phyloP scores from a whole-genome alignment of 2,888 invertebrate genomes.

The Ptychoptera contaminata region DNA sequence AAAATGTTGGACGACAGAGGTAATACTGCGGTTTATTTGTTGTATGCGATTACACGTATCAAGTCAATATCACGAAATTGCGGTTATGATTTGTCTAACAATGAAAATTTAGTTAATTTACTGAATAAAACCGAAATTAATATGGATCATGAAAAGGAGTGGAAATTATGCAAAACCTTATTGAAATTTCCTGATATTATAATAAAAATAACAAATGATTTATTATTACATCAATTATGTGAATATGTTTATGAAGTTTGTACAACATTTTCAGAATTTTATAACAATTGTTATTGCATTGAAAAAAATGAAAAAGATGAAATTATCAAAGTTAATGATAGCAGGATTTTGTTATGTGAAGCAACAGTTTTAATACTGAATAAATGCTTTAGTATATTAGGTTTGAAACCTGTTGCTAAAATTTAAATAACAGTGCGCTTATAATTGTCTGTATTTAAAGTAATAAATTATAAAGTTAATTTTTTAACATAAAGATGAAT shows the following conservation, averaged over 20 bases:
- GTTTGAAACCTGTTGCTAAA: constrained; percentile 76
- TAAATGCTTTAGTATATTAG: constrained; percentile 78
- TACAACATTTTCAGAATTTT: constrained; percentile 91
- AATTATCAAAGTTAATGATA: constrained; percentile 66
- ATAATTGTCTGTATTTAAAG: background rate
- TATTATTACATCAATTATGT: constrained; percentile 75
- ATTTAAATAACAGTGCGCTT: constrained; percentile 49
- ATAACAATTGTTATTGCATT: constrained; percentile 93
- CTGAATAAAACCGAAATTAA: constrained; percentile 43
- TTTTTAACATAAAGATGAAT: no score
- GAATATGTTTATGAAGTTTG: constrained; percentile 91
- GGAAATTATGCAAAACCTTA: constrained; percentile 81
- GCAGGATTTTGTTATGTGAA: constrained; percentile 82
- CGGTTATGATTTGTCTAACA: constrained; percentile 38
- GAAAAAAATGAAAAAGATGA: constrained; percentile 76
- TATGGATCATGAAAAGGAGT: constrained; percentile 81
- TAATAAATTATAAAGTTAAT: background rate
- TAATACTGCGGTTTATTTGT: constrained; percentile 93
- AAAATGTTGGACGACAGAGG: constrained; percentile 98
- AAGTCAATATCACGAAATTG: constrained; percentile 68
- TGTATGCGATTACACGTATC: constrained; percentile 91
- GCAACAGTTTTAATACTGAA: constrained; percentile 77
- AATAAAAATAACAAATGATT: constrained; percentile 62
- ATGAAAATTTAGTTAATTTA: constrained; percentile 43
- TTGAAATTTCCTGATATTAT: constrained; percentile 79